phyloP scores from a whole-genome alignment of 2,113 vertebrate species.

The Chlamydotis undulata region DNA sequence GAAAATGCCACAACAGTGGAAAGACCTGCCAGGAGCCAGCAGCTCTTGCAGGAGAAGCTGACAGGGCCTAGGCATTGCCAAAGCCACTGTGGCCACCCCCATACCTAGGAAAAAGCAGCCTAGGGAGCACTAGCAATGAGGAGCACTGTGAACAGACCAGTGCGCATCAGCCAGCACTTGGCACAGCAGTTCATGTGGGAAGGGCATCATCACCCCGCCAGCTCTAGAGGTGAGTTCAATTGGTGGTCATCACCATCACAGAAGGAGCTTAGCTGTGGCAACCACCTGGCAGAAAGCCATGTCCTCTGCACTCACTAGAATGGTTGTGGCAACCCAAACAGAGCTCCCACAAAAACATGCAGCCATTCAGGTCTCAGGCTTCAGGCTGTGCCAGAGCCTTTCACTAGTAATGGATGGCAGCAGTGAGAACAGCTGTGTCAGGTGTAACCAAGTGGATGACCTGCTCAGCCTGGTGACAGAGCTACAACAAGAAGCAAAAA shows the following conservation, averaged over 20 bases:
- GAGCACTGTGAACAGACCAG: neutral
- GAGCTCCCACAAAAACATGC: neutral
- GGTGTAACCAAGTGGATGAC: neutral
- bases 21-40: neutral
- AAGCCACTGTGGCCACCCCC: neutral
- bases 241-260: neutral
- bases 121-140: neutral
- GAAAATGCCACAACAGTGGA: neutral
- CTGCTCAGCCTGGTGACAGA: neutral
- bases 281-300: neutral
- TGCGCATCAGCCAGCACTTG: fast-evolving
- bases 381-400: neutral
- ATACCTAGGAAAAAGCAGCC: too few relatives aligned
- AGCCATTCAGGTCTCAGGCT: neutral
- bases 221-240: neutral
- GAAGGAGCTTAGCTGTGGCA: neutral
- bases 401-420: neutral
- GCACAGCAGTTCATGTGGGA: neutral
- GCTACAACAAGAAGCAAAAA: neutral
- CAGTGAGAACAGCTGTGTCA: neutral
- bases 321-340: too few relatives aligned
- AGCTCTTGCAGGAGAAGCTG: neutral
- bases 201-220: neutral
- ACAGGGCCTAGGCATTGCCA: neutral
- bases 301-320: neutral